Base-by-base conservation (phyloP, 2,113 vertebrate species). In the Entelurus aequoreus region DNA sequence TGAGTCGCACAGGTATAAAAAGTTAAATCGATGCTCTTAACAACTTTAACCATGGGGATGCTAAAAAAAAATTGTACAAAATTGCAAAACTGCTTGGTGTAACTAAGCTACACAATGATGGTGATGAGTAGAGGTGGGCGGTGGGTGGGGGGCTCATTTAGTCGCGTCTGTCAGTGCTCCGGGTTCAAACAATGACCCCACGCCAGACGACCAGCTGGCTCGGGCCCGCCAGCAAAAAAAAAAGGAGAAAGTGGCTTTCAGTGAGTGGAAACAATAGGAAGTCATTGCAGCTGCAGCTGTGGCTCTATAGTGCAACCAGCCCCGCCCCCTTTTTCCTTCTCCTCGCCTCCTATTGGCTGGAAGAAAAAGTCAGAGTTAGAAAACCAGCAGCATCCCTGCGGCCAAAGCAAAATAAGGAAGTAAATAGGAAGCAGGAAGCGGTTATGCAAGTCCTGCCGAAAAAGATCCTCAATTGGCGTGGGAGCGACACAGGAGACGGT, bases 221-320 rank as follows among this genome's bases (percentile, higher is more conserved):
- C 65, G 66, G 77, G 68, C 28, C 48, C 60, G 47, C 13, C 60
- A 50, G 60, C 28, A 16, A 6, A 57, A 54, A 5, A 55, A 54
- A 54, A 69, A 72, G 74, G 81, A 86, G 81, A 86, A 86, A 86
- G 86, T 90, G 79, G 79, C 76, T 85, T 83, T 69, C 75, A 84
- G 70, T 83, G 81, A 87, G 79, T 82, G 82, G 78, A 78, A 83
- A 81, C 82, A 76, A 84, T 86, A 88, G 89, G 88, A 92, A 88
- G 88, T 88, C 79, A 87, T 90, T 72, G 82, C 84, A 78, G 74
- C 83, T 83, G 80, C 85, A 84, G 87, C 85, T 85, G 86, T 65
- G 74, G 75, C 77, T 77, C 74, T 11, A 42, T 57, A 44, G 10
- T 75, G 72, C 71, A 76, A 76, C 10, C 13, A 57, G 57, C 66